These are phyloP conservation scores for Hypocryptadius cinnamomeus DNA, from an alignment of 2,113 vertebrate species.

Conservation along the genomic window DNA sequence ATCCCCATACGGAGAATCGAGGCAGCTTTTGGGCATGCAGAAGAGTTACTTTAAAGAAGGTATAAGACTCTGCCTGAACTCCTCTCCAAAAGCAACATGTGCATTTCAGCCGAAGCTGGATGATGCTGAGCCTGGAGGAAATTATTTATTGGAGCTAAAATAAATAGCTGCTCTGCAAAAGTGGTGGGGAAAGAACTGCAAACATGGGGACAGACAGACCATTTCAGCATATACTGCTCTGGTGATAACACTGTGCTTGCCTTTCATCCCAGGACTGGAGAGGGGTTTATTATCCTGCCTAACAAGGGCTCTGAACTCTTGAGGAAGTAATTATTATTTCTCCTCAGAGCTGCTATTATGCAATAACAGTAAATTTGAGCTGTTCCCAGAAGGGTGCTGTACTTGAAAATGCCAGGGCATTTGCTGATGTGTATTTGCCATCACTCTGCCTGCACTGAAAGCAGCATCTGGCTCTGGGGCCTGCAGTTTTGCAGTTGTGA, in stretches of 20 bases:
- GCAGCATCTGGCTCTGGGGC: neutral
- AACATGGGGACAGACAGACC: neutral
- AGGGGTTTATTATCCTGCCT: neutral
- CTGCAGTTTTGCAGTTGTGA: neutral
- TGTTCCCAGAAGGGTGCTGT: neutral
- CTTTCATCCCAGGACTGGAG: neutral
- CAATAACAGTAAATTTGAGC: neutral
- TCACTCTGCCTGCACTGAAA: neutral
- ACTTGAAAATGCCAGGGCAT: neutral
- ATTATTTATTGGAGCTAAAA: neutral
- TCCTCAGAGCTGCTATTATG: neutral
- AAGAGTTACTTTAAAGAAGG: neutral
- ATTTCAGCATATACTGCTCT: neutral
- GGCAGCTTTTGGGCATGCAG: neutral
- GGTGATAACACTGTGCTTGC: neutral
- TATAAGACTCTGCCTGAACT: neutral
- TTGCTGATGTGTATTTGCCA: neutral
- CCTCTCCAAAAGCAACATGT: neutral
- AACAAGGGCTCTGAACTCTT: neutral
- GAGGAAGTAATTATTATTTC: neutral
- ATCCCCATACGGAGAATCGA: rapidly evolving
- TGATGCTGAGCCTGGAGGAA: neutral
- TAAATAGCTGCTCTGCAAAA: neutral
- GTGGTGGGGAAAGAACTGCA: neutral
- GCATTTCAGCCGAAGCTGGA: neutral